phyloP scores from a whole-genome alignment of 2,113 vertebrate species.

The Microtus ochrogaster region DNA sequence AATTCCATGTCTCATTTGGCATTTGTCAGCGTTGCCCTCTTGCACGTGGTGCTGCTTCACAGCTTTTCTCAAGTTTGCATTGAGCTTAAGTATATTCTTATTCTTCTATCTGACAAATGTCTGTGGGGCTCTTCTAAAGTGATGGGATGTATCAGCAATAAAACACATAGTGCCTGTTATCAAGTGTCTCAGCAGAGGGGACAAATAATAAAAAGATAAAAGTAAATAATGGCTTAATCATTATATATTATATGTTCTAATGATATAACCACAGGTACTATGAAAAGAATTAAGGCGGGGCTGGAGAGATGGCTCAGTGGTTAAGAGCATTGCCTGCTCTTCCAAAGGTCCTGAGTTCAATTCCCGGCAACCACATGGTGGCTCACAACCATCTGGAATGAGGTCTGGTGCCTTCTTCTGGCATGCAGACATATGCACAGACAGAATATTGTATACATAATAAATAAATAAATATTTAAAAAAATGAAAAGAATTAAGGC shows the following conservation, averaged over 20 bases:
- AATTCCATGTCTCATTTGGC: constrained; percentile 5
- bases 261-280: not conserved
- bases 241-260: not conserved
- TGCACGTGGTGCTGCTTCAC: not conserved
- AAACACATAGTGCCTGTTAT: constrained; percentile 29
- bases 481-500: not conserved
- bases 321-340: too few species aligned
- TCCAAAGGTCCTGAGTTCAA: too few species aligned
- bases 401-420: too few species aligned
- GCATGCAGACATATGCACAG: too few species aligned
- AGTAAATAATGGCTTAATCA: constrained; percentile 35
- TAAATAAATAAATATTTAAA: too few species aligned
- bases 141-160: not conserved
- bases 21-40: constrained; percentile 7
- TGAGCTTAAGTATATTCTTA: constrained; percentile 12
- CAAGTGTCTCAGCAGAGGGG: constrained; percentile 18
- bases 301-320: too few species aligned
- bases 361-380: too few species aligned
- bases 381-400: too few species aligned
- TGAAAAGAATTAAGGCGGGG: not conserved
- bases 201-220: constrained; percentile 16
- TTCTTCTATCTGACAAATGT: constrained; percentile 38
- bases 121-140: not conserved
- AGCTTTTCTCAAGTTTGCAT: not conserved
- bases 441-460: too few species aligned